Conservation (phyloP, 2,113 vertebrate genomes). For the Lophura nycthemera region DNA sequence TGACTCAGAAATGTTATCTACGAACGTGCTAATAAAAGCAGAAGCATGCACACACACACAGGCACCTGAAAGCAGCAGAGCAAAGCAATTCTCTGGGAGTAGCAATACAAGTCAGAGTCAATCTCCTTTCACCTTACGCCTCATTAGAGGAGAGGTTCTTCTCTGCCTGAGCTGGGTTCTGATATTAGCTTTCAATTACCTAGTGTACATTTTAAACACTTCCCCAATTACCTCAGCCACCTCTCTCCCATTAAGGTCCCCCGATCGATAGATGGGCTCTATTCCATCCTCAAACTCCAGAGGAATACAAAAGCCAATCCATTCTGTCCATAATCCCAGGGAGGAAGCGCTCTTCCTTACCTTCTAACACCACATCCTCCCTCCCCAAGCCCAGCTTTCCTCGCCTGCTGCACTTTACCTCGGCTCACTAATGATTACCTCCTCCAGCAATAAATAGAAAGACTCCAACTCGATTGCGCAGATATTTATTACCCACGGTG, state of each 20-base stretch:
- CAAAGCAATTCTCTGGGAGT: slow-evolving; percentile 7
- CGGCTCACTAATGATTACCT: neutral
- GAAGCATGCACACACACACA: neutral
- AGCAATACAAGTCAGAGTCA: neutral
- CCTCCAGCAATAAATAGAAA: slow-evolving; percentile 3
- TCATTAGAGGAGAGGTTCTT: slow-evolving; percentile 1
- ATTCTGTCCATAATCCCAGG: neutral
- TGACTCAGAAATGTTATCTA: neutral
- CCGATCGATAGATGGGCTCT: accelerated
- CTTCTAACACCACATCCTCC: neutral
- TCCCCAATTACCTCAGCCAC: slow-evolving; percentile 11
- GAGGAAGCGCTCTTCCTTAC: neutral
- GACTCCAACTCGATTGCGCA: neutral
- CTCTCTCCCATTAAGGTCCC: neutral
- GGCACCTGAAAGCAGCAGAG: neutral
- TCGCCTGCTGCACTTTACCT: neutral
- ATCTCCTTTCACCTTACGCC: neutral
- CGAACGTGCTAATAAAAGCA: accelerated
- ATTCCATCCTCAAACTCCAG: neutral
- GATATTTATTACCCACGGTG: slow-evolving; percentile 58
- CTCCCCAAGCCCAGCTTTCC: neutral
- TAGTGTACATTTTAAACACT: slow-evolving; percentile 5
- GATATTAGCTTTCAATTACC: slow-evolving; percentile 37
- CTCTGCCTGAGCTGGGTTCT: neutral
- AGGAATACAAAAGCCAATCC: neutral